Evolutionary conservation across 2,113 vertebrate species (phyloP), one percentile per base, ranked within the genome.

Genomic region (Alosa alosa): DNA sequence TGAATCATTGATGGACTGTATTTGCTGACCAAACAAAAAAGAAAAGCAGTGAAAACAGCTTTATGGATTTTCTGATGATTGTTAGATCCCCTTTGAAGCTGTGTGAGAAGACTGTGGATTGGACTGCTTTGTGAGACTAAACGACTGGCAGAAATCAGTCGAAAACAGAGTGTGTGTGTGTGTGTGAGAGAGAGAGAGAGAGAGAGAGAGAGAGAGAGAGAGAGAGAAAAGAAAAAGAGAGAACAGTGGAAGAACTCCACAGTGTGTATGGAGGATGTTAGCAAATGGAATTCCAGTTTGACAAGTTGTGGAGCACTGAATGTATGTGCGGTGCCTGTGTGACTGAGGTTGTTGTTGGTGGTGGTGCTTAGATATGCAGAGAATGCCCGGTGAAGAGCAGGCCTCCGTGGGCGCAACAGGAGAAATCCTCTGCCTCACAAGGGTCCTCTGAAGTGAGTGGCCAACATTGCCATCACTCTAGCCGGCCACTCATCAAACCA

Each of bases 1-100:
- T 95, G 92, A 94, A 94, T 95, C 93, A 94, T 93, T 94, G 92
- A 95, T 94, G 86, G 88, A 91, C 31, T 78, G 13, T 15, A 78
- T 92, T 89, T 91, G 91, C 94, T 94, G 92, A 94, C 88, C 88
- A 82, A 83, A 92, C 87, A 68, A 75, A 87, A 91, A 90, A 89
- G 52, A 82, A 36, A 52, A 84, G 49, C 72, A 36, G 72, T 78
- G 15, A 81, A 44, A 45, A 75, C 60, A 41, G 41, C 47, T 85
- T 78, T 78, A 78, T 60, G 50, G 46, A 83, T 86, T 88, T 84
- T 57, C 41, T 85, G 84, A 87, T 45, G n/a, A 36, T 82, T 86
- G 57, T 89, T 86, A 87, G 89, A 88, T 85, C 87, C 82, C 86
- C 82, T 90, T 92, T 82, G 75, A 88, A 83, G 7, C 87, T 82